Evolutionary conservation across 2,888 invertebrate species (phyloP).

Genomic region (Chaitophorus viminalis): DNA sequence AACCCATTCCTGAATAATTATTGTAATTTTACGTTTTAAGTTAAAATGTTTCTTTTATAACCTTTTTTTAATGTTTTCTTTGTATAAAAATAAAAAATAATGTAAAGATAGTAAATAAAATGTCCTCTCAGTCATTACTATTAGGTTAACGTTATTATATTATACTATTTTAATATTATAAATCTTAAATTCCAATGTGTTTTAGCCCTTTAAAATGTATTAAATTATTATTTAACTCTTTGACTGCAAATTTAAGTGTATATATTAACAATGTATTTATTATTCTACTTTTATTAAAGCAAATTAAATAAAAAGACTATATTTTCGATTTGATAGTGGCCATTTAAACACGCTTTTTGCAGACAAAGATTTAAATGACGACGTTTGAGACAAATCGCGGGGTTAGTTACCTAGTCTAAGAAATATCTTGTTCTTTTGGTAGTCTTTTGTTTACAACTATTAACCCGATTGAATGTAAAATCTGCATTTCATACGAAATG

Average conservation of each 20-base stretch:
- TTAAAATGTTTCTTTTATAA: constrained; percentile 58
- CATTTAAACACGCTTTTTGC: constrained; percentile 20
- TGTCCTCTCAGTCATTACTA: constrained; percentile 55
- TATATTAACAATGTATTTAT: not conserved
- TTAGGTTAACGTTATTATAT: constrained; percentile 42
- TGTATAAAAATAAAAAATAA: constrained; percentile 14
- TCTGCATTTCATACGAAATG: constrained; percentile 11
- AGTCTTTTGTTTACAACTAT: constrained; percentile 19
- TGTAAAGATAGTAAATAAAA: constrained; percentile 42
- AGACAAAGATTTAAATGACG: constrained; percentile 33
- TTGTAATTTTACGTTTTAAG: constrained; percentile 38
- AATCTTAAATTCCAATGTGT: constrained; percentile 34
- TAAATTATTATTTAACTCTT: constrained; percentile 9
- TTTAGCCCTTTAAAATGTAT: constrained; percentile 9
- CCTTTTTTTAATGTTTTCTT: constrained; percentile 47
- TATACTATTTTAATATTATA: too few relatives aligned
- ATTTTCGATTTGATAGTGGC: not conserved
- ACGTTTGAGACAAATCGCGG: constrained; percentile 24
- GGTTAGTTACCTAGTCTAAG: constrained; percentile 60
- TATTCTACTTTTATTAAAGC: not conserved
- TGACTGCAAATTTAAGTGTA: constrained; percentile 19
- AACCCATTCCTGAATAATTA: constrained; percentile 38
- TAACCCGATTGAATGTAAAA: constrained; percentile 36
- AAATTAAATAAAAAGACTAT: not conserved
- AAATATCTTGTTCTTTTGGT: constrained; percentile 36